Conservation (phyloP, 1,140 invertebrate genomes). For the Trypoxylus dichotomus region DNA sequence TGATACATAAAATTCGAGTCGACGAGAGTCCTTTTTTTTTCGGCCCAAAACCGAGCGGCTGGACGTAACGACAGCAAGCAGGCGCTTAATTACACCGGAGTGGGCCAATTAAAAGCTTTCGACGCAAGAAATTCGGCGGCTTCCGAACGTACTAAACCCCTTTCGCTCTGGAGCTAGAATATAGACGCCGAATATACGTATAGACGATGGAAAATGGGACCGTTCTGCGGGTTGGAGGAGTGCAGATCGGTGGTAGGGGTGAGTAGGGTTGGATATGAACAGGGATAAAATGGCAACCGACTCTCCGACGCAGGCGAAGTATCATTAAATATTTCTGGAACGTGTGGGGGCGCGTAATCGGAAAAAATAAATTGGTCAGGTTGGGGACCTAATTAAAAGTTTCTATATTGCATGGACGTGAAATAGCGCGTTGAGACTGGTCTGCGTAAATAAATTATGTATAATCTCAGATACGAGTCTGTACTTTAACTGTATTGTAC, state of each 20-base stretch:
- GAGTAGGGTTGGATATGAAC: neutral
- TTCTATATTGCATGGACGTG: neutral
- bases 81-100: neutral
- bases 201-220: too few species aligned
- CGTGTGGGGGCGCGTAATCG: neutral
- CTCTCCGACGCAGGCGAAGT: neutral
- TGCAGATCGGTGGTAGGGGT: too few species aligned
- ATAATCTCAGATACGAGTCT: neutral
- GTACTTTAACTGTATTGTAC: too few species aligned
- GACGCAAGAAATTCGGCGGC: neutral
- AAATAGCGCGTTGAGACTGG: neutral
- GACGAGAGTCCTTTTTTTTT: neutral
- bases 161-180: neutral
- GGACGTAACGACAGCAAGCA: neutral
- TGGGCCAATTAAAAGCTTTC: conserved; percentile 1
- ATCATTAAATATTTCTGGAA: conserved; percentile 4
- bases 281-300: neutral
- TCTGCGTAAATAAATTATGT: neutral
- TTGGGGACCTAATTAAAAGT: conserved; percentile 6
- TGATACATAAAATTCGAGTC: neutral
- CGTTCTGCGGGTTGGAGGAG: too few species aligned
- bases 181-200: too few species aligned
- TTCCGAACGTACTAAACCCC: neutral
- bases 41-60: neutral
- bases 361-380: conserved; percentile 6